phyloP scores from a whole-genome alignment of 30 jellyfish, hydroid and myxozoan genomes.

The Pelagia noctiluca region DNA sequence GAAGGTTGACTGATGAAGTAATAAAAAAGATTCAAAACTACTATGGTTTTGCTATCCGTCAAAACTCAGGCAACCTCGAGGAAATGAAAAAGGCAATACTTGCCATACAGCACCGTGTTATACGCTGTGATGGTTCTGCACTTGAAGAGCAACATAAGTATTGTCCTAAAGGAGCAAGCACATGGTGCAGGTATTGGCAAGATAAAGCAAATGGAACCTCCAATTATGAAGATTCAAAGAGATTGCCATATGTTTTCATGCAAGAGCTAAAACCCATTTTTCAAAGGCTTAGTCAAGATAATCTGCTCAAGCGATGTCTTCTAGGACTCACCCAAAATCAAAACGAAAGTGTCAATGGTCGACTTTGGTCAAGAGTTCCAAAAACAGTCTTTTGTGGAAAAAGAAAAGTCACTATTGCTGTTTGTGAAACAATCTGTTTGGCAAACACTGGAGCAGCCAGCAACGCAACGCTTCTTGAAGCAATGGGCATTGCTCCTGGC shows the following conservation, averaged over 20 bases:
- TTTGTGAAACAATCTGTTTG: too few species aligned
- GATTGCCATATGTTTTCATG: slow-evolving; percentile 3
- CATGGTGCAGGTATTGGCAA: slow-evolving; percentile 54
- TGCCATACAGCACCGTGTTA: slow-evolving; percentile 42
- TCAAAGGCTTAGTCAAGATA: slow-evolving; percentile 1
- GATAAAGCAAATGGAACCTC: background rate
- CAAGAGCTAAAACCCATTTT: slow-evolving; percentile 18
- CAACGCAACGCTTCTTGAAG: background rate
- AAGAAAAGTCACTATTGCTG: background rate
- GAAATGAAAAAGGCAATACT: slow-evolving; percentile 42
- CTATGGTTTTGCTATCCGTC: slow-evolving; percentile 47
- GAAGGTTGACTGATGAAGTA: slow-evolving; percentile 41
- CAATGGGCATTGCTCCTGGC: too few species aligned
- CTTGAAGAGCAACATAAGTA: slow-evolving; percentile 19
- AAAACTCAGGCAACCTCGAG: slow-evolving; percentile 17
- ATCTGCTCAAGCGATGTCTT: slow-evolving; percentile 19
- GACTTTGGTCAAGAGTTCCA: slow-evolving; percentile 17
- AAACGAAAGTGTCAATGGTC: slow-evolving; percentile 19
- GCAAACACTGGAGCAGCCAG: slow-evolving; percentile 33
- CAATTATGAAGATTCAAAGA: background rate
- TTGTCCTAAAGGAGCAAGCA: slow-evolving; percentile 35
- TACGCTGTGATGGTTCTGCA: slow-evolving; percentile 10
- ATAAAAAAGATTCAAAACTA: too few species aligned
- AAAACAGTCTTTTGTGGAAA: slow-evolving; percentile 32
- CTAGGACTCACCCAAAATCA: slow-evolving; percentile 37